phyloP scores from a whole-genome alignment of 2,888 invertebrate genomes.

The Rotaria socialis region DNA sequence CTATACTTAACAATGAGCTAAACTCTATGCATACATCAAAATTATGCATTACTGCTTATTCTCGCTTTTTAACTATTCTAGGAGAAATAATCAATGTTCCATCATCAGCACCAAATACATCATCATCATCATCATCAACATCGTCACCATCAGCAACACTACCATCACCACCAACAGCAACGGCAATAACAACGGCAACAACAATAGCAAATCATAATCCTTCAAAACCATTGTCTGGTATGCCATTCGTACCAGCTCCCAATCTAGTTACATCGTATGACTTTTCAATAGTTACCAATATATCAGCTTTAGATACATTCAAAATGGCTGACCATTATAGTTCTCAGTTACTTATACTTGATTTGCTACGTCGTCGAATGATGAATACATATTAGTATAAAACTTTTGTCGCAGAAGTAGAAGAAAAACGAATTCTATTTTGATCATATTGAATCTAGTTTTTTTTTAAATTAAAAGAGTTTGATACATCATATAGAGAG shows the following conservation, averaged over 20 bases:
- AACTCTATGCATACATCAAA: not conserved
- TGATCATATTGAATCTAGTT: not conserved
- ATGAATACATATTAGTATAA: not conserved
- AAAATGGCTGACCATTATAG: not conserved
- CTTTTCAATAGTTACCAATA: not conserved
- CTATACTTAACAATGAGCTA: not conserved
- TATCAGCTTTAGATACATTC: not conserved
- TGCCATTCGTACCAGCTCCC: not conserved
- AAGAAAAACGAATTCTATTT: no score
- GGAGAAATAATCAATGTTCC: not conserved
- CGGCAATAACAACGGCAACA: not conserved
- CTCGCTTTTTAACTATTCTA: not conserved
- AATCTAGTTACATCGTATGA: not conserved
- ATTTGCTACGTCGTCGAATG: not conserved
- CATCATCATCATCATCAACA: no score
- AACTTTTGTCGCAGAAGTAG: not conserved
- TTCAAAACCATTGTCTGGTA: not conserved
- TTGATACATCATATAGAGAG: conserved; percentile 3
- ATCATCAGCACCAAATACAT: no score
- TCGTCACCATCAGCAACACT: no score
- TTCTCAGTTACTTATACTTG: not conserved
- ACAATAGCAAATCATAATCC: not conserved
- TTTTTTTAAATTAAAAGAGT: conserved; percentile 10
- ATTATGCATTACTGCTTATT: not conserved
- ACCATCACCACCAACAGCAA: no score